These are phyloP conservation scores for Drepana arcuata DNA, from an alignment of 1,140 invertebrate genomes.

Conservation along the genomic window DNA sequence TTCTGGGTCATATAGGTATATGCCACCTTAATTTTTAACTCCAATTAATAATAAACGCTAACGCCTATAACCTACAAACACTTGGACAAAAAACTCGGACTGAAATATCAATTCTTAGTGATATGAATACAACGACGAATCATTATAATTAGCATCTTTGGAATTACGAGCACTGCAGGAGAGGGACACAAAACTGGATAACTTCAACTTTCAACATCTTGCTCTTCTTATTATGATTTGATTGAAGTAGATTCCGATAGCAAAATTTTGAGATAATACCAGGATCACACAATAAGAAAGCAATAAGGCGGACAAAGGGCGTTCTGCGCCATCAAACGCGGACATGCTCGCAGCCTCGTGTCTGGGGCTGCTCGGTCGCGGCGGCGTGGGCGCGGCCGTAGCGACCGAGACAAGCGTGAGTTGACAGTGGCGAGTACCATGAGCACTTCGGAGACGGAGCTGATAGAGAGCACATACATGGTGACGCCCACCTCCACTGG, in stretches of 20 bases:
- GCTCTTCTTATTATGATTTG: slow-evolving; percentile 54
- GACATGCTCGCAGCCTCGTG: slow-evolving; percentile 62
- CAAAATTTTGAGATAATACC: neutral
- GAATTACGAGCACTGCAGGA: slow-evolving; percentile 68
- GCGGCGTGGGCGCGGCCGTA: slow-evolving; percentile 27
- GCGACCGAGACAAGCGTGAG: slow-evolving; percentile 44
- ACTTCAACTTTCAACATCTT: slow-evolving; percentile 42
- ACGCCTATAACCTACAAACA: too few species aligned
- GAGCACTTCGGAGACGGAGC: slow-evolving; percentile 96
- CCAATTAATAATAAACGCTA: too few species aligned
- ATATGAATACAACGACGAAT: too few species aligned
- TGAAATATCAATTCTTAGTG: too few species aligned
- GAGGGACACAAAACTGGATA: slow-evolving; percentile 58
- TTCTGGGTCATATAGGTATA: too few species aligned
- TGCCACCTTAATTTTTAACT: too few species aligned
- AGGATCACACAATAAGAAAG: slow-evolving; percentile 63
- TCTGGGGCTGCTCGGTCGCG: slow-evolving; percentile 61
- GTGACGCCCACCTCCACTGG: slow-evolving; percentile 96
- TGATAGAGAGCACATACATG: slow-evolving; percentile 97
- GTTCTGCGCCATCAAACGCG: slow-evolving; percentile 62
- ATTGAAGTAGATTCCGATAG: slow-evolving; percentile 7
- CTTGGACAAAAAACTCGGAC: too few species aligned
- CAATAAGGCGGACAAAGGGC: slow-evolving; percentile 57
- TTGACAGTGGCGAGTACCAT: slow-evolving; percentile 81
- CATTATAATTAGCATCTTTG: slow-evolving; percentile 58